Evolutionary conservation across 2,113 vertebrate genomes (phyloP), one percentile per base, ranked within the genome.

Genomic region (Ctenomys sociabilis): DNA sequence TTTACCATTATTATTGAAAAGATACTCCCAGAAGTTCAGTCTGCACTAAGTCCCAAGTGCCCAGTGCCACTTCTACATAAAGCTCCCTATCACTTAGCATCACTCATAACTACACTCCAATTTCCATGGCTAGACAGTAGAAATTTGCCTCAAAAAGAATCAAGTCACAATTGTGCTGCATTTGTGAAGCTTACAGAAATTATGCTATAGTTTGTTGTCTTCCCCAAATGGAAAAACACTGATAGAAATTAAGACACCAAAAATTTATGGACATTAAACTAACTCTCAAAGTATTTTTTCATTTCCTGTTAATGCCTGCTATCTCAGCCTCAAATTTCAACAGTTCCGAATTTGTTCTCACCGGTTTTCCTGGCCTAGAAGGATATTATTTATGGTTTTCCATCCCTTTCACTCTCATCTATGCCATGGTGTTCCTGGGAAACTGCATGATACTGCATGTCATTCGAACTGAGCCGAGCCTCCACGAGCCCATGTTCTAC

Each of bases 301-400:
- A 75, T 40, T 87, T 91, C 45, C 37, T 28, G 43, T 17, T 37
- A 49, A 35, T 94, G 81, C 77, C 57, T 77, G 17, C 26, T 63
- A 0, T 54, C 24, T 63, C 40, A 54, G 35, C 57, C 54, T 77
- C 86, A 5, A 91, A 96, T 12, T 32, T 30, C 43, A 97, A 11
- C 0, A 90, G 52, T 45, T 90, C 26, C 0, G 83, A 70, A n/a
- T 97, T 98, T 96, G 37, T 66, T 73, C 87, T 97, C 40, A 96
- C 22, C 5, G 97, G 97, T 6, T 95, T 97, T 73, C 97, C 96
- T 1, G 98, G 96, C 45, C 89, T 98, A 19, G 96, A 98, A 78
- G 24, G 49, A 37, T 54, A 97, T 16, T 97, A 97, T 63, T 40
- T 3, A 59, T 98, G 97, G 97, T 57, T 98, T 75, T 97, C 97